Conservation (phyloP, 2,113 vertebrate genomes). For the Chaetura pelagica region DNA sequence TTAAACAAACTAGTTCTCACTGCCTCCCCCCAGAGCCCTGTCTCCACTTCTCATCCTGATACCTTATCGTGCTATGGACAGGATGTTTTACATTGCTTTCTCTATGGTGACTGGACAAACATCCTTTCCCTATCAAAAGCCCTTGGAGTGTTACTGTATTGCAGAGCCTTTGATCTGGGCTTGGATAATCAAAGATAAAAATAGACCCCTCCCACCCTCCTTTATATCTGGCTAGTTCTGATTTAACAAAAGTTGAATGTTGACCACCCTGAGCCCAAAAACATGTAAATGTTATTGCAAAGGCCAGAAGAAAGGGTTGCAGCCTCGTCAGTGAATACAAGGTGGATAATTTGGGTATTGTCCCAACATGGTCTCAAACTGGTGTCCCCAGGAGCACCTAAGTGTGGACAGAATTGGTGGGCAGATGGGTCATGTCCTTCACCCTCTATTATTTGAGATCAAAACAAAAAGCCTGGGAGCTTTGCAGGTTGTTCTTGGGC, state of each 20-base stretch:
- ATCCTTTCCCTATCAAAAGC: constrained; percentile 63
- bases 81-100: constrained; percentile 57
- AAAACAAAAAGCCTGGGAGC: background rate
- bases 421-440: background rate
- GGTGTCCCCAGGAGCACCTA: background rate
- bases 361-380: background rate
- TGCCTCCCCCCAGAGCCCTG: background rate
- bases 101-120: constrained; percentile 54
- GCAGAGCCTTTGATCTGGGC: constrained; percentile 62
- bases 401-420: background rate
- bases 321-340: background rate
- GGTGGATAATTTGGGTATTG: background rate
- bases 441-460: background rate
- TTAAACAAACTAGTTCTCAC: constrained; percentile 42
- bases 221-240: background rate
- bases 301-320: background rate
- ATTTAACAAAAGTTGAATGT: background rate
- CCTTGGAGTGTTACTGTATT: constrained; percentile 30
- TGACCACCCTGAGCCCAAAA: background rate
- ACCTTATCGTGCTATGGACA: constrained; percentile 28
- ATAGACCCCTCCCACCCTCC: background rate
- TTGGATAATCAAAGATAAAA: constrained; percentile 62
- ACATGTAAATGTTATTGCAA: background rate
- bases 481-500: background rate
- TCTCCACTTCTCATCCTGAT: constrained; percentile 6